Percentiles rank a stretch among this genome's conserved stretches.
These are phyloP conservation scores for Microctenopoma lineatum DNA, from an alignment of 2,797 vertebrate genomes.

Conservation along the genomic window DNA sequence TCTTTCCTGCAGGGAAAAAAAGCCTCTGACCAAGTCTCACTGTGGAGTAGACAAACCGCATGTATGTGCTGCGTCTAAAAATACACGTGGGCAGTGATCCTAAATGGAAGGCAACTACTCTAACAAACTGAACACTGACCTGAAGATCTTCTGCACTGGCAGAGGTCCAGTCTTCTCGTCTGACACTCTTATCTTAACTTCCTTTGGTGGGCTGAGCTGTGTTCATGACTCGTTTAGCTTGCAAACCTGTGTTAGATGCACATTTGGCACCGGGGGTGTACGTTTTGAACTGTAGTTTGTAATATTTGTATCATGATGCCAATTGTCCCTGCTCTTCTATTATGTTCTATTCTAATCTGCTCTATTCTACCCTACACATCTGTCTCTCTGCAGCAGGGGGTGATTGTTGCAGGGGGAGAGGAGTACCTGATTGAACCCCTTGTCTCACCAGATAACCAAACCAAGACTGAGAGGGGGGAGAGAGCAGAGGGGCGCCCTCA, in stretches of 20 bases:
- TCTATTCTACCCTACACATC: slow-evolving; percentile 49
- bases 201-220: background rate
- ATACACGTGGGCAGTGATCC: background rate
- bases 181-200: slow-evolving; percentile 27
- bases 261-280: background rate
- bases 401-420: slow-evolving; percentile 95
- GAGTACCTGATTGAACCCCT: slow-evolving; percentile 98
- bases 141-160: background rate
- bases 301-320: slow-evolving; percentile 34
- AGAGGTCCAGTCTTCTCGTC: slow-evolving; percentile 22
- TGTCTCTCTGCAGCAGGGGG: slow-evolving; percentile 89
- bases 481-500: slow-evolving; percentile 91
- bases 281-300: slow-evolving; percentile 19
- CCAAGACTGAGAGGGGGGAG: slow-evolving; percentile 66
- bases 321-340: slow-evolving; percentile 25
- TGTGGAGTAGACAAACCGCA: background rate
- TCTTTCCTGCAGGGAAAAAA: background rate
- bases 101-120: background rate
- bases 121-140: slow-evolving; percentile 9
- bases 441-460: slow-evolving; percentile 85
- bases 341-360: slow-evolving; percentile 27
- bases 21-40: background rate
- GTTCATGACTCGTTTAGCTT: background rate
- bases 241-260: background rate
- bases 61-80: background rate